Conservation (phyloP, 2,113 vertebrate species). For the Cichladusa arquata region DNA sequence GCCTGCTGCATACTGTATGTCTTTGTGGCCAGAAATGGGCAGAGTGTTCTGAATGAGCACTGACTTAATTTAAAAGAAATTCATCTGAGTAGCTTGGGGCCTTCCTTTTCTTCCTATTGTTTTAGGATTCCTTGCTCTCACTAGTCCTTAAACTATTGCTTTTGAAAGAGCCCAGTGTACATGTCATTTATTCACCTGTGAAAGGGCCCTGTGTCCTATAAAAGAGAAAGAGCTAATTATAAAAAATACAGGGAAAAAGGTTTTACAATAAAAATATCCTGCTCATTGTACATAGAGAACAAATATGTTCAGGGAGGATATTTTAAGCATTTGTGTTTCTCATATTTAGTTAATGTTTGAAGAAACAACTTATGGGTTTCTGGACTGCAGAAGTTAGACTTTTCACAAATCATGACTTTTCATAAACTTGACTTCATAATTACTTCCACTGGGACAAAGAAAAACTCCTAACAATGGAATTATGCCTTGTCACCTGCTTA, state of each 20-base stretch:
- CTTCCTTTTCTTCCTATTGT: constrained; percentile 50
- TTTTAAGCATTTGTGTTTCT: neutral
- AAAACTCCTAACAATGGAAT: neutral
- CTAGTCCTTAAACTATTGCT: neutral
- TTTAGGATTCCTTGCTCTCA: neutral
- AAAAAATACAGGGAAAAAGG: neutral
- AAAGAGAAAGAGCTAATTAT: neutral
- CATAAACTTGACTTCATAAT: neutral
- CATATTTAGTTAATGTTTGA: neutral
- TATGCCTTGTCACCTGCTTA: neutral
- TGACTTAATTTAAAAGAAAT: constrained; percentile 52
- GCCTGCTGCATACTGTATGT: constrained; percentile 32
- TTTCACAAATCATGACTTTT: neutral
- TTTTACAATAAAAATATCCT: neutral
- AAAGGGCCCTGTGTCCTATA: neutral
- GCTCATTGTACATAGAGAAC: neutral
- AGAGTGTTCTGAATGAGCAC: constrained; percentile 35
- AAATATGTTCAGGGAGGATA: neutral
- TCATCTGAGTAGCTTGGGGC: constrained; percentile 7
- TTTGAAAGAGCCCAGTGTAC: neutral
- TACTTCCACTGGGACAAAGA: neutral
- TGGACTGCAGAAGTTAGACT: neutral
- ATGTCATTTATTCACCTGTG: constrained; percentile 8
- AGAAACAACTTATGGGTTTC: neutral
- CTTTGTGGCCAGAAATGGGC: constrained; percentile 60